These are phyloP conservation scores for Alsophila aescularia DNA, from an alignment of 2,888 invertebrate genomes.

Conservation along the genomic window DNA sequence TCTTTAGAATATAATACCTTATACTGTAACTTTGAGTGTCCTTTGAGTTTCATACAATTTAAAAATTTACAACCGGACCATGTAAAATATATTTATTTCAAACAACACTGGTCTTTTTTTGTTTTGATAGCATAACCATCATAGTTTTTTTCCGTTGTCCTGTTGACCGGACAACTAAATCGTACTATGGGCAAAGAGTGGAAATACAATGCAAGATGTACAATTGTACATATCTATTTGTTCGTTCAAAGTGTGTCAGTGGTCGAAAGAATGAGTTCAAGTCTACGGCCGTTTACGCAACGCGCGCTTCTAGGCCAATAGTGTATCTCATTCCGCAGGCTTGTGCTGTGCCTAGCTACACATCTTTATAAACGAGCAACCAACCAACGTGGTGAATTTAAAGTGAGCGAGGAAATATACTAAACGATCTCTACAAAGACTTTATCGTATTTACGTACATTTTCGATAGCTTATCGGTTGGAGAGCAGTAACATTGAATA, in stretches of 20 bases:
- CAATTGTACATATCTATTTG: background rate
- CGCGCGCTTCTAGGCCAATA: conserved; percentile 72
- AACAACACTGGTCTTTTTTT: too few species aligned
- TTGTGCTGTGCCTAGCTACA: conserved; percentile 33
- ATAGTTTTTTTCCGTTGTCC: too few species aligned
- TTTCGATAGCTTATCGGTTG: background rate
- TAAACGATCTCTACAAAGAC: background rate
- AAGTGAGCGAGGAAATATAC: background rate
- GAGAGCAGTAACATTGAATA: background rate
- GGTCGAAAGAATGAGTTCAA: conserved; percentile 72
- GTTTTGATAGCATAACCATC: too few species aligned
- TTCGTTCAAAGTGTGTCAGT: conserved; percentile 55
- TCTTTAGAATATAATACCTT: too few species aligned
- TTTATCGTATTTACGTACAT: background rate
- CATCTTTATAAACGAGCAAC: conserved; percentile 21
- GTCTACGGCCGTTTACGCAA: conserved; percentile 79
- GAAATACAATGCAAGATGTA: conserved; percentile 22
- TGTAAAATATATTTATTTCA: too few species aligned
- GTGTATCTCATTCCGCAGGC: conserved; percentile 59
- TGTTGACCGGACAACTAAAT: too few species aligned
- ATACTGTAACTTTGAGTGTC: too few species aligned
- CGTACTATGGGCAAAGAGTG: too few species aligned
- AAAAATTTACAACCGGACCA: too few species aligned
- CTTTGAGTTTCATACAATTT: too few species aligned
- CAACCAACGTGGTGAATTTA: conserved; percentile 4